Conservation (phyloP, 2,888 invertebrate genomes). For the Glyphotaelius pellucidus region DNA sequence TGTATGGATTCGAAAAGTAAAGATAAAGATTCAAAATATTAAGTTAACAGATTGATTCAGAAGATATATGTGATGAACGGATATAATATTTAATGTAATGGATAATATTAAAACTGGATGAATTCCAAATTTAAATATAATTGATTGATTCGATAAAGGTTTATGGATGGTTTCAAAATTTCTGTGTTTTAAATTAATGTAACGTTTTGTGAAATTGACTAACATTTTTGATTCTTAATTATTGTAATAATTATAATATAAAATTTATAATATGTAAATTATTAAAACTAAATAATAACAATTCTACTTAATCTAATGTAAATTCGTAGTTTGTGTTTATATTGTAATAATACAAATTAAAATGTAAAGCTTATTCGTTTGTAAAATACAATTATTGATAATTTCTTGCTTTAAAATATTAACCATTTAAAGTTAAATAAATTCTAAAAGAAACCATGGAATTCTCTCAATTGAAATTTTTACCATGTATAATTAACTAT, state of each 20-base stretch:
- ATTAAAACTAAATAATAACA: neutral
- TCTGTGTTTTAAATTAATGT: neutral
- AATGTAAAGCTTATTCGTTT: neutral
- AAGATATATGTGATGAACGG: neutral
- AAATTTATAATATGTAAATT: neutral
- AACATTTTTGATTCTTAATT: slow-evolving; percentile 2
- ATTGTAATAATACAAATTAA: neutral
- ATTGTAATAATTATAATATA: neutral
- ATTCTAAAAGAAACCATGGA: neutral
- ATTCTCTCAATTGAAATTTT: neutral
- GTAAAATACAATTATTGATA: neutral
- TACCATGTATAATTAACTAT: neutral
- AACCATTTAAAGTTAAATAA: neutral
- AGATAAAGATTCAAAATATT: too few relatives aligned
- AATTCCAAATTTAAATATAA: neutral
- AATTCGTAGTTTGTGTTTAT: neutral
- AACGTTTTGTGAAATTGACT: slow-evolving; percentile 2
- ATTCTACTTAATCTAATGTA: neutral
- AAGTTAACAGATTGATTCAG: neutral
- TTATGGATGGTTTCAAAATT: neutral
- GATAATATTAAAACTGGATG: neutral
- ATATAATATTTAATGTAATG: neutral
- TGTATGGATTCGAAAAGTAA: neutral
- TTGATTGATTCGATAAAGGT: neutral
- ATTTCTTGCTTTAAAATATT: neutral